These are phyloP conservation scores for Lottia gigantea DNA, from an alignment of 2,888 invertebrate genomes.

Conservation along the genomic window DNA sequence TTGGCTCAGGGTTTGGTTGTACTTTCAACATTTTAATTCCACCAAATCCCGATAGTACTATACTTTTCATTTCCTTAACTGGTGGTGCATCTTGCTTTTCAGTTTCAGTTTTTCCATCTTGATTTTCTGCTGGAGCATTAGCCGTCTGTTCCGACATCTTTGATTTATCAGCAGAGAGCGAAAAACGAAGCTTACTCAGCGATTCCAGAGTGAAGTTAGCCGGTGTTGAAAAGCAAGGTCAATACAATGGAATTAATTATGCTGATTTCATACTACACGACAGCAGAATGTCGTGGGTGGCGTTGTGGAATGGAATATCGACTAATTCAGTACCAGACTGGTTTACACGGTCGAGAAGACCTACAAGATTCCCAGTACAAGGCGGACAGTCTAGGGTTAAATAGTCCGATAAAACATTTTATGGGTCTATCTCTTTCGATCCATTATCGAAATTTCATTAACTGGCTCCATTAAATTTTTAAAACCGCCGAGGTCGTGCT, in stretches of 20 bases:
- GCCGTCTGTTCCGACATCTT: constrained; percentile 12
- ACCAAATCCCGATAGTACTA: constrained; percentile 86
- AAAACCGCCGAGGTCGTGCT: too few species aligned
- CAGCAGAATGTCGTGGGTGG: too few species aligned
- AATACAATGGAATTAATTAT: constrained; percentile 6
- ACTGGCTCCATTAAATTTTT: too few species aligned
- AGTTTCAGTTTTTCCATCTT: constrained; percentile 32
- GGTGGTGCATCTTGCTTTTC: constrained; percentile 69
- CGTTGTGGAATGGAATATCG: too few species aligned
- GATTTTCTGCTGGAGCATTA: constrained; percentile 24
- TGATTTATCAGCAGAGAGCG: neutral
- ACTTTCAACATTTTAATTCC: constrained; percentile 87
- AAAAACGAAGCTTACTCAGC: constrained; percentile 1
- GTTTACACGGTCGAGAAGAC: too few species aligned
- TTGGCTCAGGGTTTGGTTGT: constrained; percentile 82
- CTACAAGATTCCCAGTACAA: too few species aligned
- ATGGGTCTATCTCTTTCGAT: too few species aligned
- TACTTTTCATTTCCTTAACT: constrained; percentile 84
- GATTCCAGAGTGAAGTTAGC: neutral
- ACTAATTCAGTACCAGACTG: too few species aligned
- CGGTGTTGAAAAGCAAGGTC: neutral
- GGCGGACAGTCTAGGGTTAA: too few species aligned
- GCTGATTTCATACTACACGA: neutral
- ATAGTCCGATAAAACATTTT: too few species aligned
- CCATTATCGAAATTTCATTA: too few species aligned